Evolutionary conservation across 1,140 invertebrate genomes (phyloP).

Genomic region (Orius laevigatus): DNA sequence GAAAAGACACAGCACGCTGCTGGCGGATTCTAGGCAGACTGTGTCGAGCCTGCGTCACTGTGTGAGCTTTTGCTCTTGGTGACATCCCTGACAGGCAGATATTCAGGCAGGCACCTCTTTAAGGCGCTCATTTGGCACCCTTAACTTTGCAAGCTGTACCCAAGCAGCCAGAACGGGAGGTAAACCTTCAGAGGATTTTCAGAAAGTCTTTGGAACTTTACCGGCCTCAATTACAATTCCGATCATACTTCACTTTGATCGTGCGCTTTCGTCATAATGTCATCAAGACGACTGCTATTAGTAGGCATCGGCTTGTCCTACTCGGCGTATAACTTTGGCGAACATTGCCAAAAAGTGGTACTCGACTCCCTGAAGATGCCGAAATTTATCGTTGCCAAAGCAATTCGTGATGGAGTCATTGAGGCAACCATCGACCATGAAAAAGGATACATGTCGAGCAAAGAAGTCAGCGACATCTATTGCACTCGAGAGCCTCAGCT

Average conservation of each 20-base stretch:
- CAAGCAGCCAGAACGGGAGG: conserved; percentile 94
- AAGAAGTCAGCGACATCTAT: conserved; percentile 93
- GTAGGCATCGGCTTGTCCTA: conserved; percentile 94
- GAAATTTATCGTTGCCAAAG: conserved; percentile 99
- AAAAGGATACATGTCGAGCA: conserved; percentile 79
- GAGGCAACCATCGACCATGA: conserved; percentile 93
- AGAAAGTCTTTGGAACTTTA: conserved; percentile 82
- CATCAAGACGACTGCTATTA: conserved; percentile 96
- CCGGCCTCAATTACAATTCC: conserved; percentile 63
- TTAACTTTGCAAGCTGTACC: conserved; percentile 95
- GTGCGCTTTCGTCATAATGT: conserved; percentile 93
- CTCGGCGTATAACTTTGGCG: conserved; percentile 82
- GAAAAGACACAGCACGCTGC: conserved; percentile 95
- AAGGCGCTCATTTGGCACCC: conserved; percentile 70
- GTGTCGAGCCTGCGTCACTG: conserved; percentile 92
- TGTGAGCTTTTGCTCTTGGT: conserved; percentile 86
- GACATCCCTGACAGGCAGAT: conserved; percentile 89
- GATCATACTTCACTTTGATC: conserved; percentile 91
- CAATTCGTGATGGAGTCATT: conserved; percentile 97
- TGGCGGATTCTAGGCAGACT: conserved; percentile 95
- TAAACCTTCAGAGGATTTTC: conserved; percentile 72
- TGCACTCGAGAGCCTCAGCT: conserved; percentile 90
- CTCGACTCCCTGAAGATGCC: conserved; percentile 93
- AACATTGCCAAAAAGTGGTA: conserved; percentile 89
- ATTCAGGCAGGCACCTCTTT: conserved; percentile 75